These are phyloP conservation scores for Characodon lateralis DNA, from an alignment of 2,797 vertebrate genomes.

Conservation along the genomic window DNA sequence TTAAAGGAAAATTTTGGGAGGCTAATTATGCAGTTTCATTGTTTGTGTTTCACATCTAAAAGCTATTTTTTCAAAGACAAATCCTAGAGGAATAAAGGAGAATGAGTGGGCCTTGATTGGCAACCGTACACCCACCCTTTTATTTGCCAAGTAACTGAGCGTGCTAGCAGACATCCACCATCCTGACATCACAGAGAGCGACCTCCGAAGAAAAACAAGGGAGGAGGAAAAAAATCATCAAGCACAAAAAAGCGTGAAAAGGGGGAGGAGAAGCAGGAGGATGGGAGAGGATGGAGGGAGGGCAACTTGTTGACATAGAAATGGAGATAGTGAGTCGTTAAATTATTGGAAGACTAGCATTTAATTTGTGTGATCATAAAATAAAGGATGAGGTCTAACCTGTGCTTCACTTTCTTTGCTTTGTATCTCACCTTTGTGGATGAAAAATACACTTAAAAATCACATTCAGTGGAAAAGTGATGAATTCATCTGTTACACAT, in stretches of 20 bases:
- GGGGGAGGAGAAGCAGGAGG: conserved; percentile 53
- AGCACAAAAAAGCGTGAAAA: conserved; percentile 66
- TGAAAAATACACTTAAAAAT: background rate
- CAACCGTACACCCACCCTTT: conserved; percentile 69
- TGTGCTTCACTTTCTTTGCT: background rate
- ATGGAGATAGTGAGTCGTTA: conserved; percentile 46
- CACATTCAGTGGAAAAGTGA: conserved; percentile 13
- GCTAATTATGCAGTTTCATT: conserved; percentile 77
- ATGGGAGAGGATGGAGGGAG: conserved; percentile 55
- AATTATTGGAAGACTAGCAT: conserved; percentile 19
- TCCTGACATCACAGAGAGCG: conserved; percentile 69
- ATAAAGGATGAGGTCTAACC: background rate
- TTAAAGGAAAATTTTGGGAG: conserved; percentile 55
- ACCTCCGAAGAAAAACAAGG: conserved; percentile 60
- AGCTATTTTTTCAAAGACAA: conserved; percentile 63
- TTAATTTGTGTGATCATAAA: background rate
- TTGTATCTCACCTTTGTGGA: background rate
- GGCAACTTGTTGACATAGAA: conserved; percentile 74
- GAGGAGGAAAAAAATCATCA: conserved; percentile 46
- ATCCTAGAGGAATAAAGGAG: conserved; percentile 67
- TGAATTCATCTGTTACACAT: conserved; percentile 3
- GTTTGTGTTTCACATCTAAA: conserved; percentile 65
- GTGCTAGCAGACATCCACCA: conserved; percentile 63
- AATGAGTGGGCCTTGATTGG: conserved; percentile 73
- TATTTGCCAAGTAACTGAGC: conserved; percentile 70